A percentile compares a stretch with the other conserved stretches of the same genome.
phyloP scores from a whole-genome alignment of 2,113 vertebrate species.

The human region DNA sequence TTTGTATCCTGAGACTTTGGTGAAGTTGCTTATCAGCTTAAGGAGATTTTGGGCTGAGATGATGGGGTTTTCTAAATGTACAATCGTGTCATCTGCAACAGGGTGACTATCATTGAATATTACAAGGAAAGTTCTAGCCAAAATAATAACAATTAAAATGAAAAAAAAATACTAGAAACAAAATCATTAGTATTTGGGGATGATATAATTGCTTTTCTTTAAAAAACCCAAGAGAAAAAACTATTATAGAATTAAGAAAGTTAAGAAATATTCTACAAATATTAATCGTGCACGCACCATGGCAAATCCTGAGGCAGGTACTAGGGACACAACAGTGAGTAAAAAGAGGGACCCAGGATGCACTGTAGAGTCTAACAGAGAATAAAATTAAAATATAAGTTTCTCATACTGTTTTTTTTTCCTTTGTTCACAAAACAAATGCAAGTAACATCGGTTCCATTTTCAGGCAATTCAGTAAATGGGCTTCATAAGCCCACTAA shows the following conservation, averaged over 20 bases:
- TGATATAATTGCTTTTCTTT: not conserved
- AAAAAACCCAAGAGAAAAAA: not conserved
- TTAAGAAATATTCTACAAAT: not conserved
- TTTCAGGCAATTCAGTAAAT: constrained; percentile 24
- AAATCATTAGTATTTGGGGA: not conserved
- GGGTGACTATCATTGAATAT: not conserved
- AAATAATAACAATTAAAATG: constrained; percentile 17
- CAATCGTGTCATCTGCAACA: too few species aligned
- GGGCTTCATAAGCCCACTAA: constrained; percentile 26
- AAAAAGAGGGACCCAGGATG: not conserved
- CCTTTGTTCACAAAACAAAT: constrained; percentile 1
- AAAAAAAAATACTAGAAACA: constrained; percentile 11
- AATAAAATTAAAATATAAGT: constrained; percentile 16
- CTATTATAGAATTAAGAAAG: not conserved
- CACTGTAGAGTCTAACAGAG: not conserved
- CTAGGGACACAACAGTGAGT: not conserved
- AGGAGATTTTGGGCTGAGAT: too few species aligned
- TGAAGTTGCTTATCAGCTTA: too few species aligned
- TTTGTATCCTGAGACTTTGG: too few species aligned
- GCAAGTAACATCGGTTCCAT: not conserved
- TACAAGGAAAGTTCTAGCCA: not conserved
- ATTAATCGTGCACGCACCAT: not conserved
- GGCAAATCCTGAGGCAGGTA: not conserved
- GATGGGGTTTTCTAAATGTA: too few species aligned
- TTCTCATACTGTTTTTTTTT: not conserved